Base-by-base conservation (phyloP, 2,888 invertebrate species). In the Trachelus iudaicus region DNA sequence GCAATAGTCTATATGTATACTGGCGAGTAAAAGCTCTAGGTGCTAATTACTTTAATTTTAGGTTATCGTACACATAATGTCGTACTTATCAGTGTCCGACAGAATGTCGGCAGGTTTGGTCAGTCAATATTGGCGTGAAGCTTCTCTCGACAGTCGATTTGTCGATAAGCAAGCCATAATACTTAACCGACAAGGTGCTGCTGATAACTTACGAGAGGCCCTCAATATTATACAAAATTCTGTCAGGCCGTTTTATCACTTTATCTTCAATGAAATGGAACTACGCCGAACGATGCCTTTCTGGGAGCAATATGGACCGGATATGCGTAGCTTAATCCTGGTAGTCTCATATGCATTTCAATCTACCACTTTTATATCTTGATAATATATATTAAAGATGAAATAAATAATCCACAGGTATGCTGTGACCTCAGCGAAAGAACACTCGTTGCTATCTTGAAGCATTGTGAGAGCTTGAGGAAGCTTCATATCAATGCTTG, bases 111-210 rank as follows among this genome's bases (percentile, higher is more conserved):
- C 95, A 69, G 94, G 95, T 83, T 92, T 94, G 83, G 94, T 95
- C 34, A 95, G 94, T 87, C 93, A 91, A 31, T 92, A 93, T 0
- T 96, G 96, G 95, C 94, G 95, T 82, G 93, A 94, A 80, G 96
- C 95, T 23, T 94, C 95, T 11, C 93, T 94, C 85, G 94, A 95
- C 85, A 91, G 91, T 1, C 92, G 93, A 81, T 93, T 93, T 80
- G 93, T 94, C 84, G 89, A 93, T 79, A 93, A 93, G 77, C 93
- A 94, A 89, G 90, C 92, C 40, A 92, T 93, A 73, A 89, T 93
- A 69, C 92, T 94, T 79, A 92, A 92, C 80, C 93, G 92, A 88
- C 87, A 92, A 79, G 85, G 89, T 77, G 86, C 93, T 34, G 92
- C 91, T 84, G 92, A 93, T 83, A 92, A 87, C 76, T 77, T 89